Conservation (phyloP, 2,888 invertebrate species). For the Ariolimax columbianus region DNA sequence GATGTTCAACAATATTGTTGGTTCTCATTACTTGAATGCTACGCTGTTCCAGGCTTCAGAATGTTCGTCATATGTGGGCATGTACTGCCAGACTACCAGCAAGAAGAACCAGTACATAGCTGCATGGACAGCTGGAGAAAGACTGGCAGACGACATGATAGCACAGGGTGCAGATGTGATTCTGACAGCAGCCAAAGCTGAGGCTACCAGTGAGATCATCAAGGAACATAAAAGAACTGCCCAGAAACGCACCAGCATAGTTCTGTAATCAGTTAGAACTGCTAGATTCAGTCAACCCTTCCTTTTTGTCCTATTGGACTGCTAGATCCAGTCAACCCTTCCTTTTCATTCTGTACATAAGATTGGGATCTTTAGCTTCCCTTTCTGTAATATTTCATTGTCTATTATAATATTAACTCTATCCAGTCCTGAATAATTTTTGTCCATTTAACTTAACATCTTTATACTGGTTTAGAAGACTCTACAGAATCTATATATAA, state of each 20-base stretch:
- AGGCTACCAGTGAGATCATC: constrained; percentile 47
- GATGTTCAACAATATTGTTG: too few relatives aligned
- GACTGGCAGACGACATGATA: constrained; percentile 87
- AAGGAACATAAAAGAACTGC: constrained; percentile 50
- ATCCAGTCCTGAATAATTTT: too few relatives aligned
- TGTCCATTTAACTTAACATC: too few relatives aligned
- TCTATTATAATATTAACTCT: too few relatives aligned
- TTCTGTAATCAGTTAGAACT: background rate
- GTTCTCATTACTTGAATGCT: background rate
- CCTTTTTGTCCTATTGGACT: too few relatives aligned
- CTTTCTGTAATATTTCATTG: too few relatives aligned
- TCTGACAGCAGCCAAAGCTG: constrained; percentile 86
- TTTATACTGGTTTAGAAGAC: too few relatives aligned
- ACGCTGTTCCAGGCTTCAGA: background rate
- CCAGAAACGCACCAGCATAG: background rate
- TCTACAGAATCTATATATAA: too few relatives aligned
- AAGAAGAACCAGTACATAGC: constrained; percentile 68
- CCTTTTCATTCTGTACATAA: too few relatives aligned
- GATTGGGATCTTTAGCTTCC: too few relatives aligned
- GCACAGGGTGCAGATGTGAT: constrained; percentile 88
- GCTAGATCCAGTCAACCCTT: too few relatives aligned
- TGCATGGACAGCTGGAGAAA: constrained; percentile 86
- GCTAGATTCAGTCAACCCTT: too few relatives aligned
- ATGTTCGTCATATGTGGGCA: constrained; percentile 41
- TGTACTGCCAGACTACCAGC: constrained; percentile 48